Evolutionary conservation across 1,140 invertebrate species (phyloP).

Genomic region (Panulirus ornatus): DNA sequence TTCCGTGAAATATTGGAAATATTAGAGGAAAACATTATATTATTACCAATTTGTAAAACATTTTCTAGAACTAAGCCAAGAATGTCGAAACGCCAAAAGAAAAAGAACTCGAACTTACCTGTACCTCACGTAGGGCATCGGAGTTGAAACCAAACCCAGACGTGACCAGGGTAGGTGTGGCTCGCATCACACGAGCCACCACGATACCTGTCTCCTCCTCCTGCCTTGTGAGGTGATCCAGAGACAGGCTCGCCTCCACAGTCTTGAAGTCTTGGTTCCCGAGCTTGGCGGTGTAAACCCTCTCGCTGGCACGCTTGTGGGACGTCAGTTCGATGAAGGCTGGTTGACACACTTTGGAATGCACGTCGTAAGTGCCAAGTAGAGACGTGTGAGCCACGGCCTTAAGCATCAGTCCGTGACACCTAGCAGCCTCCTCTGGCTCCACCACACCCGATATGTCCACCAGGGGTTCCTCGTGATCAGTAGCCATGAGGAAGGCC

Average conservation of each 20-base stretch:
- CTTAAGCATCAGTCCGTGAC: conserved; percentile 27
- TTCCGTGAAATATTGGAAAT: no score
- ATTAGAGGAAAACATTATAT: no score
- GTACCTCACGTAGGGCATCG: no score
- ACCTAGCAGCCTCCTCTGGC: conserved; percentile 4
- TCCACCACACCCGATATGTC: conserved; percentile 30
- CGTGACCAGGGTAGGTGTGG: conserved; percentile 29
- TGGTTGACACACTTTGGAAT: conserved; percentile 43
- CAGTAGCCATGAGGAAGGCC: background rate
- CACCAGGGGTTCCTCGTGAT: background rate
- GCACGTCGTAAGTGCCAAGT: conserved; percentile 25
- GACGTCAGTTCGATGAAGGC: conserved; percentile 23
- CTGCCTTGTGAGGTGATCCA: background rate
- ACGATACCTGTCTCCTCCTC: background rate
- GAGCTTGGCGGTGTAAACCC: conserved; percentile 17
- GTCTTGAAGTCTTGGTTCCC: conserved; percentile 14
- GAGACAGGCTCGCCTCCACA: conserved; percentile 6
- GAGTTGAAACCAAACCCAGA: background rate
- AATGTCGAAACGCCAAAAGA: no score
- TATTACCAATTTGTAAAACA: no score
- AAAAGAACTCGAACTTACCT: no score
- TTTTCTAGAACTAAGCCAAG: no score
- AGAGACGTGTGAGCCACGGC: background rate
- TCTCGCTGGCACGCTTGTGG: conserved; percentile 20
- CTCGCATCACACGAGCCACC: background rate